Evolutionary conservation across 1,140 invertebrate genomes (phyloP).

Genomic region (Agraylea sexmaculata): DNA sequence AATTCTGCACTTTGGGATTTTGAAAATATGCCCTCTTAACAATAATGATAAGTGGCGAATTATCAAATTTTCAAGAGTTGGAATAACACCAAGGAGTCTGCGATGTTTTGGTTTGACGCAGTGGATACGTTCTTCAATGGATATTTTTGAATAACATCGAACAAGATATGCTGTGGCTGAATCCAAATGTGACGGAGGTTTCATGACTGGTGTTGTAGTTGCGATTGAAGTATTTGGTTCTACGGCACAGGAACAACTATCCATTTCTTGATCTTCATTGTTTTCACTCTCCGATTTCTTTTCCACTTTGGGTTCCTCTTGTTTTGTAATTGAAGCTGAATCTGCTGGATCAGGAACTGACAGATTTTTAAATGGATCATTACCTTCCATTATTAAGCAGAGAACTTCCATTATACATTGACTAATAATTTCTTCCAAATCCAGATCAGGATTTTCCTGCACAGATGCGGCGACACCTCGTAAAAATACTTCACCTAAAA

Average conservation of each 20-base stretch:
- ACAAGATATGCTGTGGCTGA: slow-evolving; percentile 46
- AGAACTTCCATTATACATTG: slow-evolving; percentile 60
- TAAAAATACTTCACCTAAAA: slow-evolving; percentile 46
- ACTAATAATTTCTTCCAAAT: slow-evolving; percentile 44
- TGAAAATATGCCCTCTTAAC: background rate
- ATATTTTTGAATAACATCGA: slow-evolving; percentile 55
- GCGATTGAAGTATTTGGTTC: background rate
- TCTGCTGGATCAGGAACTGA: too few relatives aligned
- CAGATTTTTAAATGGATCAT: slow-evolving; percentile 44
- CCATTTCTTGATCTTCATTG: slow-evolving; percentile 25
- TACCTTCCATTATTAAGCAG: slow-evolving; percentile 45
- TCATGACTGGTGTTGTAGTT: slow-evolving; percentile 25
- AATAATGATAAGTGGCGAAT: background rate
- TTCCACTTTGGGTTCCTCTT: too few relatives aligned
- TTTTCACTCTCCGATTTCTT: too few relatives aligned
- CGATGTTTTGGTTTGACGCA: slow-evolving; percentile 57
- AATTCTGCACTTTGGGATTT: slow-evolving; percentile 25
- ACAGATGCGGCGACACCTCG: slow-evolving; percentile 46
- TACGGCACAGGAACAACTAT: slow-evolving; percentile 22
- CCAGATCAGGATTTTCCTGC: slow-evolving; percentile 32
- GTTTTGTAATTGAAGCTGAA: too few relatives aligned
- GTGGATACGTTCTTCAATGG: slow-evolving; percentile 54
- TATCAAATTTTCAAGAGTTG: background rate
- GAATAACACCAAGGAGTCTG: slow-evolving; percentile 40
- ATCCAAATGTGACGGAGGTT: slow-evolving; percentile 33